Evolutionary conservation across 2,113 vertebrate genomes (phyloP), one percentile per base, ranked within the genome.

Genomic region (Melanerpes aurifrons): DNA sequence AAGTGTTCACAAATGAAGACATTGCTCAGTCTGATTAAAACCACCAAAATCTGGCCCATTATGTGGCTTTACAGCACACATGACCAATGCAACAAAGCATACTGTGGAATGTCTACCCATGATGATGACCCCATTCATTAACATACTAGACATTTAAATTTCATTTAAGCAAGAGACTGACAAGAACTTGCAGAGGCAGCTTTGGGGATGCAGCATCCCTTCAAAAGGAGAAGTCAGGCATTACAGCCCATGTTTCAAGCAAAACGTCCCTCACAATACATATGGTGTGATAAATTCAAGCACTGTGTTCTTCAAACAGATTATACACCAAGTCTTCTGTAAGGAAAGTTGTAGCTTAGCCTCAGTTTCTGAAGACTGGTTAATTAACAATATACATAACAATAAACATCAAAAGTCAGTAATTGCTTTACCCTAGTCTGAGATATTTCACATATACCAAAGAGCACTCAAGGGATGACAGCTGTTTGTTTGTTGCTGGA

Each of bases 391-490:
- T 20, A 79, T 40, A 73, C 2, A 29, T 3, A 82, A 77, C 26
- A 84, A 77, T 26, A 91, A 76, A 89, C 31, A 73, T 28, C 89
- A 78, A 45, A 54, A 79, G 24, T 57, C 31, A 63, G 58, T 21
- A 83, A 31, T 24, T 37, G 24, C 77, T 96, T 97, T 75, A 90
- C 12, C 26, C 45, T 37, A 53, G 18, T 48, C 77, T 32, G 21
- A 93, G 54, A 58, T 54, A 68, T 31, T 48, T 56, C 62, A 82
- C 32, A 28, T 62, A 19, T 6, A 84, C 20, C 29, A 73, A 94
- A 81, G 82, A 64, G 25, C 43, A 94, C 56, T 77, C 74, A 87
- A 91, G 26, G 61, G 37, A 92, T 47, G 71, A 94, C 94, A 80
- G 73, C 54, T 59, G 28, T 25, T 81, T 85, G 66, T 31, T 45